Percentiles rank a stretch among this genome's conserved stretches.
phyloP scores from a whole-genome alignment of 2,113 vertebrate genomes.

The Hyperopisus bebe region DNA sequence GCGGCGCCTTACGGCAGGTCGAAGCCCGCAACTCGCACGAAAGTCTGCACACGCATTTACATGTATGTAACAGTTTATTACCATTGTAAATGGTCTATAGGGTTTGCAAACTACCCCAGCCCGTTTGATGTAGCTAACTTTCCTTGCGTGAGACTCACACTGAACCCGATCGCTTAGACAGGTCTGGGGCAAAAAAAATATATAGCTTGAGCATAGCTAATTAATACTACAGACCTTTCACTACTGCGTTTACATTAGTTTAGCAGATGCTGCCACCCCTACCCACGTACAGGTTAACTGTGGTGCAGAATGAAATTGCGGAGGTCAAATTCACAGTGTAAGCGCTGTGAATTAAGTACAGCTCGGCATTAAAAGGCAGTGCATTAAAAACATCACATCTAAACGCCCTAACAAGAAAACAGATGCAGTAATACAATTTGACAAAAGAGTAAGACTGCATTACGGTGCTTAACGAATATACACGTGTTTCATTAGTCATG shows the following conservation, averaged over 20 bases:
- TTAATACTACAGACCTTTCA: background rate
- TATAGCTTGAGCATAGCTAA: background rate
- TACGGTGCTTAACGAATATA: background rate
- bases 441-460: background rate
- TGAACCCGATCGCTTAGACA: background rate
- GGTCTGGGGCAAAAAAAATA: background rate
- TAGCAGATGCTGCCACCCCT: background rate
- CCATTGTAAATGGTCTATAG: too few relatives aligned
- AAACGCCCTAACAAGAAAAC: background rate
- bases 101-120: too few relatives aligned
- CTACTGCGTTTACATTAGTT: background rate
- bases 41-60: too few relatives aligned
- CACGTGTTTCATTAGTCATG: background rate
- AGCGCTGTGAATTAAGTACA: background rate
- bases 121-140: too few relatives aligned
- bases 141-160: too few relatives aligned
- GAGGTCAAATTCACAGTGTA: background rate
- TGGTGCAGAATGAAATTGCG: background rate
- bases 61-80: too few relatives aligned
- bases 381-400: background rate
- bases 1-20: background rate
- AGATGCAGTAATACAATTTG: background rate
- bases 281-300: background rate
- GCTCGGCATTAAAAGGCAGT: background rate
- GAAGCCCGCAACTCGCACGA: background rate